Evolutionary conservation across 2,888 invertebrate species (phyloP).

Genomic region (Drosophila neutralis): DNA sequence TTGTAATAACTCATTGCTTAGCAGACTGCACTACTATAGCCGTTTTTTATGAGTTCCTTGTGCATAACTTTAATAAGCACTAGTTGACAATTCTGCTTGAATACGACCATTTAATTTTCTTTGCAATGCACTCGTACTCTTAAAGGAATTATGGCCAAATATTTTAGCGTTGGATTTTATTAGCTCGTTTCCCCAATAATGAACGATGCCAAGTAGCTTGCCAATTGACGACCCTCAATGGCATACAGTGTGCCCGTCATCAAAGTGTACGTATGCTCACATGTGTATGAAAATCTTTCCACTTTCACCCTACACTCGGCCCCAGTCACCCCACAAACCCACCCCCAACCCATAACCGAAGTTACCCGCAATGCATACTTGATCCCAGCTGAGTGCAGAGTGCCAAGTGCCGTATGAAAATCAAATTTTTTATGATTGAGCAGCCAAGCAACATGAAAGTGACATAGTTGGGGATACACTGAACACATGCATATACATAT

Average conservation of each 20-base stretch:
- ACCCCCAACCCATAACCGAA: neutral
- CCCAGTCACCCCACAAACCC: neutral
- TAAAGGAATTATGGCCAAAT: conserved; percentile 21
- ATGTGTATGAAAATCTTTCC: conserved; percentile 27
- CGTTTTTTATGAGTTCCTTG: neutral
- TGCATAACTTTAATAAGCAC: neutral
- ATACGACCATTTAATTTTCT: neutral
- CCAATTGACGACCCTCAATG: conserved; percentile 51
- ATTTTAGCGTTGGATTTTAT: conserved; percentile 26
- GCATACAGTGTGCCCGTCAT: conserved; percentile 19
- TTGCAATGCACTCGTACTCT: conserved; percentile 6
- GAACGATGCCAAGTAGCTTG: conserved; percentile 36
- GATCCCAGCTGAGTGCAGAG: conserved; percentile 34
- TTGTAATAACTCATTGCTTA: neutral
- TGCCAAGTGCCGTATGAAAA: conserved; percentile 69
- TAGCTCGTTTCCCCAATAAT: conserved; percentile 32
- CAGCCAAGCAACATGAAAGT: conserved; percentile 72
- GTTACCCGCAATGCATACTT: conserved; percentile 6
- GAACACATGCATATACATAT: neutral
- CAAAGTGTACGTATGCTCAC: conserved; percentile 26
- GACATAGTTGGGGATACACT: conserved; percentile 23
- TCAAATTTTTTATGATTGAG: conserved; percentile 80
- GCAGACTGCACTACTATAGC: neutral
- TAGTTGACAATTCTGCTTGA: conserved; percentile 4
- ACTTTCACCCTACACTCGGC: conserved; percentile 1